Conservation (phyloP, 2,113 vertebrate species). For the Chroicocephalus ridibundus region DNA sequence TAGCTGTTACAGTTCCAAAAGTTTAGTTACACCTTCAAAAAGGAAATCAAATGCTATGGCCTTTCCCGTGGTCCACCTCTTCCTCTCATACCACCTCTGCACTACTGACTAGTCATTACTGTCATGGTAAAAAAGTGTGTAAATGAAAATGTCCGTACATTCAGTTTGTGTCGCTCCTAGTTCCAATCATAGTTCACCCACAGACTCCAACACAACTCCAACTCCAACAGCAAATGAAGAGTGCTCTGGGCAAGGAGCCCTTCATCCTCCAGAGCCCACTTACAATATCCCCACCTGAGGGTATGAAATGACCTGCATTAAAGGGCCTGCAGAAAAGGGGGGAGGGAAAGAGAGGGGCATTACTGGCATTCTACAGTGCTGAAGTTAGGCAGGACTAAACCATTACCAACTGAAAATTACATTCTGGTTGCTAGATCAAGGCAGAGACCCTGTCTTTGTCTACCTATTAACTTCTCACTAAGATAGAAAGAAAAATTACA, state of each 20-base stretch:
- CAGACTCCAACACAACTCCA: not conserved
- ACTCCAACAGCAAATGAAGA: not conserved
- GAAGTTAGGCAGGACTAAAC: not conserved
- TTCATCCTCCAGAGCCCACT: not conserved
- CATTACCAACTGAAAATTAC: not conserved
- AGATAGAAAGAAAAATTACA: not conserved
- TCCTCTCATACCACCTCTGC: not conserved
- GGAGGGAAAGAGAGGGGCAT: not conserved
- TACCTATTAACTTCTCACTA: not conserved
- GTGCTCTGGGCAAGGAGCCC: not conserved
- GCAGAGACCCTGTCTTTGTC: not conserved
- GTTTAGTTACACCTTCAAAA: not conserved
- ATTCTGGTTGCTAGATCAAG: not conserved
- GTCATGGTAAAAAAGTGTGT: not conserved
- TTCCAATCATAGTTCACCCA: not conserved
- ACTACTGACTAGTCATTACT: not conserved
- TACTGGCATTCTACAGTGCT: not conserved
- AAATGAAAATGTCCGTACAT: not conserved
- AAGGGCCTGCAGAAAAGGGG: not conserved
- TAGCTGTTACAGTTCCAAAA: not conserved
- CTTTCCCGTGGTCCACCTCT: not conserved
- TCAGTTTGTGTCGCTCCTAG: not conserved
- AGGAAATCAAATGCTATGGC: not conserved
- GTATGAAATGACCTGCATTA: not conserved
- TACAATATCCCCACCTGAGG: not conserved